Base-by-base conservation (phyloP, 2,113 vertebrate genomes). In the Prionailurus bengalensis region DNA sequence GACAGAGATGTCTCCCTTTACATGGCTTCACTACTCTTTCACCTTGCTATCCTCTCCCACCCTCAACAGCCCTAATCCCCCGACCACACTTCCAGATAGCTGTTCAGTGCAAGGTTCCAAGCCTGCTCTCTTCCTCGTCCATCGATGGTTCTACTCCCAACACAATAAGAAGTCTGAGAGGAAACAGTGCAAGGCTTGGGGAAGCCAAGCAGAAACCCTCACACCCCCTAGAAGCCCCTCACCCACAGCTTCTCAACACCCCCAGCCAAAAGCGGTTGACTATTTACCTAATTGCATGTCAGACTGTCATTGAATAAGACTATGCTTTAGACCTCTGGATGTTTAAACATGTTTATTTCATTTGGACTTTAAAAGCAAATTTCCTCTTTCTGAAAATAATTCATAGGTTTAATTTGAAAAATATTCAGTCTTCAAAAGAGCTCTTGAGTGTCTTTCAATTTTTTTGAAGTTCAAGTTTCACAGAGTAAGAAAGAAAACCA, bases 381-480 rank as follows among this genome's bases (percentile, higher is more conserved):
- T 86, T 95, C 8, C 21, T 80, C 66, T 95, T 93, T 71, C 88
- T 96, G 65, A 88, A 96, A 95, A 91, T 73, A 93, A 48, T 73
- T 70, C 55, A 80, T 39, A 36, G 33, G 71, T 93, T 94, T 88
- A 65, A 95, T 91, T 66, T 89, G 9, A 79, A 93, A 96, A 96
- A 78, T 51, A 96, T 48, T 89, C 23, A 85, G 76, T 10, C 78
- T 96, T 78, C 55, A 71, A 95, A 83, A 91, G 19, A 25, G 78
- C 80, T 92, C 36, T 82, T 81, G 15, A 90, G 66, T 31, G 58
- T 42, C 15, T 66, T 93, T 85, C n/a, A 45, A 27, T n/a, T 94
- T 33, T 83, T 83, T 91, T 95, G 33, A 82, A 91, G 68, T 96
- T 93, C 45, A 71, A 79, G 1, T 90, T 90, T 86, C 85, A 94